Evolutionary conservation across 2,113 vertebrate species (phyloP).

Genomic region (Nycticryphes semicollaris): DNA sequence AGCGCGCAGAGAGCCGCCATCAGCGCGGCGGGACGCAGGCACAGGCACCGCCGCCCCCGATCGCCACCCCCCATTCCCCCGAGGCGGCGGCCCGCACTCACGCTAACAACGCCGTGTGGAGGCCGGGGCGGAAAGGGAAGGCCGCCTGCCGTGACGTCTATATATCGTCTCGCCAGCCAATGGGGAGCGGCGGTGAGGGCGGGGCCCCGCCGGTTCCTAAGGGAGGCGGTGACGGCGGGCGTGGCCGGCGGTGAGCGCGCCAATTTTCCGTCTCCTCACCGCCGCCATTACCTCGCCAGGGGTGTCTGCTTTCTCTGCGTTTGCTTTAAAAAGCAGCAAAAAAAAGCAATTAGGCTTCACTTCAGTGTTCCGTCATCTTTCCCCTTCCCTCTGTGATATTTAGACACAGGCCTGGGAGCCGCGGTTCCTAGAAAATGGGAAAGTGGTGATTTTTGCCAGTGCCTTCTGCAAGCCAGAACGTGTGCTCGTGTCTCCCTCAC

Average conservation of each 20-base stretch:
- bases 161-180: conserved; percentile 62
- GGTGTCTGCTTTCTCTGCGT: not conserved
- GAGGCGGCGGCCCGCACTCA: fast-evolving
- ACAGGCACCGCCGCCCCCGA: fast-evolving
- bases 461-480: conserved; percentile 78
- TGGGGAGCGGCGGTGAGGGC: not conserved
- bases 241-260: not conserved
- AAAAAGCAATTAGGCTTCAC: not conserved
- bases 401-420: conserved; percentile 61
- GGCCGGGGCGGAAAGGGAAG: conserved; percentile 62
- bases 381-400: not conserved
- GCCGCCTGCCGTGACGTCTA: fast-evolving
- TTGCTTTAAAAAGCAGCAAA: not conserved
- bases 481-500: not conserved
- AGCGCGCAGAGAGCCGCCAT: no score
- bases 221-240: not conserved
- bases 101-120: conserved; percentile 89
- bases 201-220: not conserved
- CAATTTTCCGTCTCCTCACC: not conserved
- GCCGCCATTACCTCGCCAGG: no score
- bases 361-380: not conserved
- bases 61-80: not conserved
- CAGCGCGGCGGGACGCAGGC: no score
- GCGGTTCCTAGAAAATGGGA: conserved; percentile 78
- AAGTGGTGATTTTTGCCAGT: conserved; percentile 83